A percentile compares a stretch with the other conserved stretches of the same genome.
These are phyloP conservation scores for Drosophila setosimentum DNA, from an alignment of 2,888 invertebrate species.

Conservation along the genomic window DNA sequence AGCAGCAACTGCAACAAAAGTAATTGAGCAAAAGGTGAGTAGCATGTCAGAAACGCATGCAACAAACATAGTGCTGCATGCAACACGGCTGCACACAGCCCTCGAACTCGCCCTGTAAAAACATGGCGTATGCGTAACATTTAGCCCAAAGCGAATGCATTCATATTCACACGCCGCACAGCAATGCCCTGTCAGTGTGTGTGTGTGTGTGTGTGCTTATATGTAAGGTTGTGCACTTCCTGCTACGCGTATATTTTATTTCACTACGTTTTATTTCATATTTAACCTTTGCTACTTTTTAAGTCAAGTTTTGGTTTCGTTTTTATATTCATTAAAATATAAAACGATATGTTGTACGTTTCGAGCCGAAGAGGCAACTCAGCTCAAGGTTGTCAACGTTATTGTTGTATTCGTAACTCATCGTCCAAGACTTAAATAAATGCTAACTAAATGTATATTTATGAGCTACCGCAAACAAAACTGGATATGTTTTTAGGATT, in stretches of 20 bases:
- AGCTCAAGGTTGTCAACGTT: constrained; percentile 65
- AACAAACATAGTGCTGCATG: constrained; percentile 39
- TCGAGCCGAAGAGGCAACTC: constrained; percentile 34
- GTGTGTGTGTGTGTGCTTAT: constrained; percentile 2
- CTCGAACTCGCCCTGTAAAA: constrained; percentile 26
- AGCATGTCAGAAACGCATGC: constrained; percentile 64
- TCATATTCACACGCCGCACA: constrained; percentile 44
- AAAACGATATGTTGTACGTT: constrained; percentile 42
- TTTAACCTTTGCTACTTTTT: constrained; percentile 22
- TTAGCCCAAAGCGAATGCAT: constrained; percentile 44
- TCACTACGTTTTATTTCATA: constrained; percentile 2
- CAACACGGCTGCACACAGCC: constrained; percentile 34
- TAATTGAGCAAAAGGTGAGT: constrained; percentile 80
- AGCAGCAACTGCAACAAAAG: constrained; percentile 63
- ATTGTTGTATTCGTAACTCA: constrained; percentile 20
- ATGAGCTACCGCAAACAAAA: constrained; percentile 34
- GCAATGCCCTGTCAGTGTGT: not conserved
- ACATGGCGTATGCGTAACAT: constrained; percentile 68
- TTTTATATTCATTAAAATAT: constrained; percentile 63
- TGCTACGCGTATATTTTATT: constrained; percentile 28
- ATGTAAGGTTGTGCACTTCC: constrained; percentile 45
- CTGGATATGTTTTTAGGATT: constrained; percentile 45
- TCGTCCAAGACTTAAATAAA: constrained; percentile 21
- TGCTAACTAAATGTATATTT: constrained; percentile 35
- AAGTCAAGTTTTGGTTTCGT: constrained; percentile 33